These are phyloP conservation scores for Callipepla californica DNA, from an alignment of 2,113 vertebrate species.

Conservation along the genomic window DNA sequence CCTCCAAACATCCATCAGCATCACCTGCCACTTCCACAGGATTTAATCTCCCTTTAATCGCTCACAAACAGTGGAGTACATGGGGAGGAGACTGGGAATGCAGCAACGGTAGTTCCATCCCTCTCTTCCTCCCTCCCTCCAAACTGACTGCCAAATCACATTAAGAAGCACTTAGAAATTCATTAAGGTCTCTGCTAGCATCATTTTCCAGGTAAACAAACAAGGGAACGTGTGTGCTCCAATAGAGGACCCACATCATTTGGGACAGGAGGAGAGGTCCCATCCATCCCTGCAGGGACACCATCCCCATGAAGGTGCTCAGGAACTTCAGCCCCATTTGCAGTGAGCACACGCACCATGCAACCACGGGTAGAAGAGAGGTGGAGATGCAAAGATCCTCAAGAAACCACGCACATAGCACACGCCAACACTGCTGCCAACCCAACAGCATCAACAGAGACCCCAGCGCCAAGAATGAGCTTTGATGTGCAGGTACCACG, in stretches of 20 bases:
- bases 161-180: neutral
- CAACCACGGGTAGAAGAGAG: accelerated
- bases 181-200: neutral
- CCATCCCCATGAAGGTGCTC: neutral
- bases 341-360: accelerated
- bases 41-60: conserved; percentile 47
- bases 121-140: neutral
- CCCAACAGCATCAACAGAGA: neutral
- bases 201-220: neutral
- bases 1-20: conserved; percentile 43
- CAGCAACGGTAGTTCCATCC: neutral
- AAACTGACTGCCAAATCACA: neutral
- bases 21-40: conserved; percentile 52
- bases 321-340: neutral
- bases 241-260: accelerated
- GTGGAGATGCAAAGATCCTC: neutral
- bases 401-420: accelerated
- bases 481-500: accelerated
- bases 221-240: accelerated
- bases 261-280: neutral
- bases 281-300: neutral
- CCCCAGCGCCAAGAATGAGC: accelerated
- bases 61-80: neutral
- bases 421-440: accelerated
- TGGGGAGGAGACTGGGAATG: neutral